Percentiles rank a stretch among this genome's conserved stretches.
Conservation (phyloP, 2,888 invertebrate species). For the Cremastobaeus sp. region DNA sequence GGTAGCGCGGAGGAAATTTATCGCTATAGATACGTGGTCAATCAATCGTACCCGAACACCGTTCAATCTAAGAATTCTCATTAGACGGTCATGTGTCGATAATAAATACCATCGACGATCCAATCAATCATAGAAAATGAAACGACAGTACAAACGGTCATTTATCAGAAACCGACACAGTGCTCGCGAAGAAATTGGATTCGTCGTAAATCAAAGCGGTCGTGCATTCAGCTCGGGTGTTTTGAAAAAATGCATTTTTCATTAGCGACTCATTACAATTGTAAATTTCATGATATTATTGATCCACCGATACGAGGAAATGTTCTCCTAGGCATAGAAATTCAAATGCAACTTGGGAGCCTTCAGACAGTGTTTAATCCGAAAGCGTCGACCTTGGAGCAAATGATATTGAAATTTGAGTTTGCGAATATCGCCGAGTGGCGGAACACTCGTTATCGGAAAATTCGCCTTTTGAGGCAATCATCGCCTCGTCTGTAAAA, state of each 20-base stretch:
- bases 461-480: too few species aligned
- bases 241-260: conserved; percentile 29
- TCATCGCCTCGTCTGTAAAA: too few species aligned
- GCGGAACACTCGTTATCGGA: too few species aligned
- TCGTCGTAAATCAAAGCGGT: conserved; percentile 8
- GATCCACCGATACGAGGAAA: conserved; percentile 44
- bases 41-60: conserved; percentile 6
- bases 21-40: conserved; percentile 8
- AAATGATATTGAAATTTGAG: too few species aligned
- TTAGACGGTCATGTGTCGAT: conserved; percentile 4
- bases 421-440: too few species aligned
- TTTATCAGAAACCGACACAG: background rate
- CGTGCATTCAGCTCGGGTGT: conserved; percentile 19
- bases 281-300: conserved; percentile 26
- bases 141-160: background rate
- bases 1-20: too few species aligned
- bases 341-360: too few species aligned
- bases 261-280: conserved; percentile 43
- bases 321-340: too few species aligned
- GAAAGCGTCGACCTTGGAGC: too few species aligned
- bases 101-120: conserved; percentile 5
- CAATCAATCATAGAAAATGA: conserved; percentile 20
- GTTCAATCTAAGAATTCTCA: conserved; percentile 8
- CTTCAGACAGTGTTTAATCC: too few species aligned
- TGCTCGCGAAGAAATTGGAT: conserved; percentile 14